Evolutionary conservation across 2,797 vertebrate genomes (phyloP).

Genomic region (Helostoma temminkii): DNA sequence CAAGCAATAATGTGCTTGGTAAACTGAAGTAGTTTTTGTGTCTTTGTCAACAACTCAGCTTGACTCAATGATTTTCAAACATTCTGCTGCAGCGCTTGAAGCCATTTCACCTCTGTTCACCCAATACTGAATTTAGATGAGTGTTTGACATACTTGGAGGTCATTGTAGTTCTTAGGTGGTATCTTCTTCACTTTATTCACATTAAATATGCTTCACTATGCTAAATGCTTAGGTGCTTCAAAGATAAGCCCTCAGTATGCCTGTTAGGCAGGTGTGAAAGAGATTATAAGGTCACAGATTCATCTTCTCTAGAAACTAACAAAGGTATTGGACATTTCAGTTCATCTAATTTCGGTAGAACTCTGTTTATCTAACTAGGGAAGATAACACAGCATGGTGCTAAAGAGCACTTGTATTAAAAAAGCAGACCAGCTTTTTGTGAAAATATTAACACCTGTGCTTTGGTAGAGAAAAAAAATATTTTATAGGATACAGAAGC

Average conservation of each 20-base stretch:
- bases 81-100: conserved; percentile 4
- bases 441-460: background rate
- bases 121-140: conserved; percentile 12
- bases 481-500: no score
- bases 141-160: conserved; percentile 34
- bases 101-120: conserved; percentile 25
- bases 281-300: conserved; percentile 28
- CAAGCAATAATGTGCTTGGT: background rate
- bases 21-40: background rate
- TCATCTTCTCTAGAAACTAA: background rate
- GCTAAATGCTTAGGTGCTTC: conserved; percentile 17
- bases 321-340: conserved; percentile 18
- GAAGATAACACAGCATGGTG: background rate
- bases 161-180: conserved; percentile 17
- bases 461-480: no score
- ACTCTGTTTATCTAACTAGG: background rate
- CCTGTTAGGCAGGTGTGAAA: conserved; percentile 21
- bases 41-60: conserved; percentile 35
- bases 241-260: background rate
- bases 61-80: background rate
- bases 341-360: conserved; percentile 15
- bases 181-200: conserved; percentile 22
- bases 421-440: background rate
- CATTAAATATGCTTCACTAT: conserved; percentile 12
- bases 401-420: conserved; percentile 1